Evolutionary conservation across 2,113 vertebrate species (phyloP).

Genomic region (Corythoichthys haematopterus): DNA sequence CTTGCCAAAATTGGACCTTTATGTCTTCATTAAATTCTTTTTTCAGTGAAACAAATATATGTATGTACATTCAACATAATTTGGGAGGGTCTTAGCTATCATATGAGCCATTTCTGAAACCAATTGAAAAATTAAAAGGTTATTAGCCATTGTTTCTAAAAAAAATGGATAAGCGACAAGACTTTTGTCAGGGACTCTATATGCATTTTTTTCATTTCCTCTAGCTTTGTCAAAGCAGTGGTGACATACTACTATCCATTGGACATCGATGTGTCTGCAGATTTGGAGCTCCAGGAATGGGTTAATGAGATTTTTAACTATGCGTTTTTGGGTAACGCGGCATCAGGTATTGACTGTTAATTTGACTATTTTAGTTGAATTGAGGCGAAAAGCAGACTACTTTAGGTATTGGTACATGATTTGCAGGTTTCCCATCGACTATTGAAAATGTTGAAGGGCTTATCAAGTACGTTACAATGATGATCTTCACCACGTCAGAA

Average conservation of each 20-base stretch:
- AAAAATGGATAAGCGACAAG: too few relatives aligned
- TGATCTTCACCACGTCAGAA: constrained; percentile 41
- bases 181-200: too few relatives aligned
- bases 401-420: not conserved
- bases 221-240: constrained; percentile 59
- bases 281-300: constrained; percentile 73
- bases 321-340: constrained; percentile 58
- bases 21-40: too few relatives aligned
- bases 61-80: too few relatives aligned
- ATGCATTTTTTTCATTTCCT: not conserved
- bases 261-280: constrained; percentile 37
- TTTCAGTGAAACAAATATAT: too few relatives aligned
- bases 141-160: too few relatives aligned
- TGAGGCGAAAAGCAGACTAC: not conserved
- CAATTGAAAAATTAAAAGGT: too few relatives aligned
- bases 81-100: too few relatives aligned
- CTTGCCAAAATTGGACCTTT: too few relatives aligned
- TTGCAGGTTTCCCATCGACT: constrained; percentile 26
- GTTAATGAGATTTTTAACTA: constrained; percentile 69
- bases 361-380: not conserved
- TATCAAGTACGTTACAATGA: constrained; percentile 45
- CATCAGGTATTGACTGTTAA: not conserved
- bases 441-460: constrained; percentile 33
- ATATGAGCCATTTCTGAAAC: too few relatives aligned
- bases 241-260: constrained; percentile 40